Base-by-base conservation (phyloP, 2,888 invertebrate species). In the Oligia strigilis region DNA sequence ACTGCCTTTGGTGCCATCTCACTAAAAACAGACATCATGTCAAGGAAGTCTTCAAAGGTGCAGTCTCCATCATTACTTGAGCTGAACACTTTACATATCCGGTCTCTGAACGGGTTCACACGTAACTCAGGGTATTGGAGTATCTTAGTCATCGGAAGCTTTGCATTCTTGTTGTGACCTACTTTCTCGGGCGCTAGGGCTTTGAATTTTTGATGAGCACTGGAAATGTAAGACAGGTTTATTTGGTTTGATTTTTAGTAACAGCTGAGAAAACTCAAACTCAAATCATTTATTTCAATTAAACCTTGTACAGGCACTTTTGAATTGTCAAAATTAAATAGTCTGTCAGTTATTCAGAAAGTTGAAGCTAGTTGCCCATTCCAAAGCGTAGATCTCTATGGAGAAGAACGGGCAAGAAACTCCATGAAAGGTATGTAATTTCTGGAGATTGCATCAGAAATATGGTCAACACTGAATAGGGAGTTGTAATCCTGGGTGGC, bases 11-110 rank as follows among this genome's bases (percentile, higher is more conserved):
- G 99, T 14, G 99, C 99, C 91, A 98, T 98, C 91, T 99, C 99
- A 93, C 99, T 99, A 90, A 99, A 99, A 36, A 99, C 99, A 0
- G 99, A 99, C 98, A 99, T 99, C 99, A 99, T 99, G 92, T 99
- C 99, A 5, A 99, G 97, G 93, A 99, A 99, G 94, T 99, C 99
- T 95, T 99, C 99, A 95, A 99, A 99, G 0, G 99, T 99, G 93
- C 99, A 98, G 93, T 99, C 98, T 8, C 99, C 99, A 94, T 98
- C 98, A 87, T 98, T 98, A 93, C 98, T 98, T 0, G 98, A 98
- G 93, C 98, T 98, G 90, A 99, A 98, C n/a, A 99, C 98, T 94
- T 98, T 98, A 92, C 99, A 99, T 85, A 99, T 99, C 77, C 99
- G 97, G 91, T 99, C 98, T 64, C 98, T 98, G 95, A 99, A 99